Base-by-base conservation (phyloP, 35 echinoderm and acorn worm species). In the Strongylocentrotus purpuratus region DNA sequence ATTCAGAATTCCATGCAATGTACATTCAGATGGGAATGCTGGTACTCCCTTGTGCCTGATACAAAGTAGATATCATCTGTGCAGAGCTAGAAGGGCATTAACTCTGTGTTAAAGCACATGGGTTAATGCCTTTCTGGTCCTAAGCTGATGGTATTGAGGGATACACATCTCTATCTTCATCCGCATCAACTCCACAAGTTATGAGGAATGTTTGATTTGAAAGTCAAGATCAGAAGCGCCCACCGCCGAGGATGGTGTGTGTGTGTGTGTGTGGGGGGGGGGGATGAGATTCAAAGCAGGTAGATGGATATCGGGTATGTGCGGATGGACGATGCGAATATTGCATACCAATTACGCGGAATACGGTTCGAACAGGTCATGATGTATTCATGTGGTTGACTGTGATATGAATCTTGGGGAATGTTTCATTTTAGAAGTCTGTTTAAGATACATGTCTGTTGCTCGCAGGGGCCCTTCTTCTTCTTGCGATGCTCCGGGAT, bases 351-450 rank as follows among this genome's bases (percentile, higher is more conserved):
- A 70, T 70, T 28, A 70, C 25, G 61, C 25, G 22, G 18, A 25
- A 70, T 70, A 70, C 25, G 17, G 61, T 70, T 70, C 20, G 25
- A 22, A 4, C 61, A 70, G 61, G 61, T 70, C 61, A 70, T 20
- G 61, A 25, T 70, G 61, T 70, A 70, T 70, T 70, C 61, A 18
- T 70, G 61, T 20, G 25, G 61, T 70, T 22, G 61, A 4, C 61
- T 28, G 61, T 22, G 61, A 70, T 70, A 70, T 70, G 61, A 22
- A 70, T 70, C 61, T 22, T 6, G 25, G 61, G 87, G 87, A 88
- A 33, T 88, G 87, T 46, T 88, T 46, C 87, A 46, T 88, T 46
- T 88, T 88, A 46, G 87, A 88, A 88, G 87, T 12, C 32, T n/a
- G 86, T n/a, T n/a, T 86, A 86, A 86, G 4, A 33, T n/a, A n/a